These are phyloP conservation scores for Spizaetus ornatus DNA, from an alignment of 2,113 vertebrate genomes.

Conservation along the genomic window DNA sequence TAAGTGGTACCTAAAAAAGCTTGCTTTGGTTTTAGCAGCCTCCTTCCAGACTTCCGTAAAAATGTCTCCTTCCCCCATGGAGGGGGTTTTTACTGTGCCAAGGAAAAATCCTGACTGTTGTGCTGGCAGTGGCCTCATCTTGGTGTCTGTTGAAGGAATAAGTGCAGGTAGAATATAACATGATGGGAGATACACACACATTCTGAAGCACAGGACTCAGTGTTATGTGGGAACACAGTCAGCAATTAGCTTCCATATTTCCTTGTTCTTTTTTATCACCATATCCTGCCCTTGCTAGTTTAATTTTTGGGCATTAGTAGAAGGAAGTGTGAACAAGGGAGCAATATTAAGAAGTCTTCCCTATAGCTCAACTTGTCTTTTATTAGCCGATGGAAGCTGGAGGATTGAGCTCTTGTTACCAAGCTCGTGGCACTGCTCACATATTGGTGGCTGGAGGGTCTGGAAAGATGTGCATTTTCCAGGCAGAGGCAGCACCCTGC, in stretches of 20 bases:
- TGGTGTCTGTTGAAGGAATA: neutral
- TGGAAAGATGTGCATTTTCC: neutral
- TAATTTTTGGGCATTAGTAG: neutral
- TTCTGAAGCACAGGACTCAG: accelerated
- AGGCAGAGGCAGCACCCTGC: neutral
- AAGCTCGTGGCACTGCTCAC: neutral
- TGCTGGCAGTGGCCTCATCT: neutral
- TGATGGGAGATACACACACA: neutral
- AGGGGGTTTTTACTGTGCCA: neutral
- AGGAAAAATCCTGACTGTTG: neutral
- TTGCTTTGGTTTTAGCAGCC: neutral
- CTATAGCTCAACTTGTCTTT: neutral
- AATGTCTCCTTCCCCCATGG: neutral
- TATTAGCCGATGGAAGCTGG: neutral
- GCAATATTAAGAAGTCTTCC: neutral
- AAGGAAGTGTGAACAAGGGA: neutral
- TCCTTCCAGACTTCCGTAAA: neutral
- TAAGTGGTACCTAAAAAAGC: neutral
- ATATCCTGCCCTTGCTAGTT: neutral
- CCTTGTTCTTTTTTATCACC: neutral
- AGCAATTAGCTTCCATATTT: neutral
- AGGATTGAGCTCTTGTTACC: neutral
- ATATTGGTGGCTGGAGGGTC: neutral
- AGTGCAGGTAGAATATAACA: neutral
- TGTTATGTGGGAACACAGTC: neutral